Evolutionary conservation across 2,797 vertebrate species (phyloP).

Genomic region (Dermochelys coriacea): DNA sequence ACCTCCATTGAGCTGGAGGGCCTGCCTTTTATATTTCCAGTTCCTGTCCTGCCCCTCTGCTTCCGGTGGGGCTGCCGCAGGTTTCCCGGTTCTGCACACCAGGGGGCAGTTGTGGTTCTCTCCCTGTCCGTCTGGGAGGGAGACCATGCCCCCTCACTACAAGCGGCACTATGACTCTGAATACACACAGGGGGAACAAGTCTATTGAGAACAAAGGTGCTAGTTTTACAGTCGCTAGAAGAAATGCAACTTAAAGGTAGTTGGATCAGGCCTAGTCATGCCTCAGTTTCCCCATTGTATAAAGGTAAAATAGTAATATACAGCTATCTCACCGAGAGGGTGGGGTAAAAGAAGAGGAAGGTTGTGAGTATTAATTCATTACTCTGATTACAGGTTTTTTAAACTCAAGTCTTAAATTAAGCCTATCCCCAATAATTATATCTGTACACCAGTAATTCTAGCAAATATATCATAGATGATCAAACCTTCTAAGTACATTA

Average conservation of each 20-base stretch:
- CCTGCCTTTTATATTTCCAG: too few species aligned
- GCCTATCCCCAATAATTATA: not conserved
- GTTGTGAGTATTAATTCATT: not conserved
- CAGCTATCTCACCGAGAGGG: not conserved
- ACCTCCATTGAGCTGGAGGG: too few species aligned
- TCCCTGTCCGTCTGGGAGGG: too few species aligned
- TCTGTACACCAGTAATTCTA: not conserved
- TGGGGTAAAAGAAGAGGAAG: too few species aligned
- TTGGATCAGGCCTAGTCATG: not conserved
- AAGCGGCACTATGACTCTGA: too few species aligned
- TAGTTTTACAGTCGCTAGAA: not conserved
- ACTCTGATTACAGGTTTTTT: not conserved
- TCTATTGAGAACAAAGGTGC: not conserved
- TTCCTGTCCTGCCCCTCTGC: too few species aligned
- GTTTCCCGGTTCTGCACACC: too few species aligned
- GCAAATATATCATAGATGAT: not conserved
- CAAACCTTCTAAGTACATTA: not conserved
- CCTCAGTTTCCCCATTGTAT: not conserved
- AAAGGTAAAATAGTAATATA: not conserved
- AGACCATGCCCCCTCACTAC: too few species aligned
- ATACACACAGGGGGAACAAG: not conserved
- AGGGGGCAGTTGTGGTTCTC: too few species aligned
- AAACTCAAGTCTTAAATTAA: not conserved
- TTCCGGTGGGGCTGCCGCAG: too few species aligned
- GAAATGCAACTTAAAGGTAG: not conserved